phyloP scores from a whole-genome alignment of 2,797 vertebrate genomes.

The Decapterus maruadsi region DNA sequence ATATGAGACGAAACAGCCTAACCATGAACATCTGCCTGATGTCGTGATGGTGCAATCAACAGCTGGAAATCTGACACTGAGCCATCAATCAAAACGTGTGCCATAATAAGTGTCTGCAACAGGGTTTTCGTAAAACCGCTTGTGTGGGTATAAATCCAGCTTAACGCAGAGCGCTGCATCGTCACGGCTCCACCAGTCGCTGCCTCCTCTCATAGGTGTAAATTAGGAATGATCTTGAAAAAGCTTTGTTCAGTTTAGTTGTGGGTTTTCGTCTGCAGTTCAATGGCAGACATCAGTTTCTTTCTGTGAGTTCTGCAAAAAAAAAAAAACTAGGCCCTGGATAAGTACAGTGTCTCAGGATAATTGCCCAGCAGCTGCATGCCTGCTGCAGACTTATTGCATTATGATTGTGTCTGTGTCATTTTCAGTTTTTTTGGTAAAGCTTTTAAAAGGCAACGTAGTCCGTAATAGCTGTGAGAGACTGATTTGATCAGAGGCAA shows the following conservation, averaged over 20 bases:
- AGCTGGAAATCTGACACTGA: no score
- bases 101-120: no score
- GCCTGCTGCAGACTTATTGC: not conserved
- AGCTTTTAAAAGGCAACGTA: not conserved
- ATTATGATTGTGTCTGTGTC: not conserved
- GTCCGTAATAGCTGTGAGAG: not conserved
- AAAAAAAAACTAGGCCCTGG: not conserved
- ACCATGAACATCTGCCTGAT: not conserved
- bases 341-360: not conserved
- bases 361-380: not conserved
- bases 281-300: not conserved
- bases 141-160: not conserved
- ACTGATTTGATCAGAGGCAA: not conserved
- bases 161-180: not conserved
- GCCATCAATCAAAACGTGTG: no score
- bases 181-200: not conserved
- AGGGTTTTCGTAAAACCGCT: not conserved
- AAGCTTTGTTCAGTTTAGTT: conserved; percentile 2
- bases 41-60: not conserved
- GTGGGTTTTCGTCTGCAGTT: not conserved
- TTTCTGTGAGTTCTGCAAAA: not conserved
- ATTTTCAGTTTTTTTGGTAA: not conserved
- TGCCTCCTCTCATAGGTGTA: not conserved
- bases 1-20: not conserved
- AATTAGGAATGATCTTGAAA: not conserved